These are phyloP conservation scores for Gadus macrocephalus DNA, from an alignment of 2,113 vertebrate genomes.

Conservation along the genomic window DNA sequence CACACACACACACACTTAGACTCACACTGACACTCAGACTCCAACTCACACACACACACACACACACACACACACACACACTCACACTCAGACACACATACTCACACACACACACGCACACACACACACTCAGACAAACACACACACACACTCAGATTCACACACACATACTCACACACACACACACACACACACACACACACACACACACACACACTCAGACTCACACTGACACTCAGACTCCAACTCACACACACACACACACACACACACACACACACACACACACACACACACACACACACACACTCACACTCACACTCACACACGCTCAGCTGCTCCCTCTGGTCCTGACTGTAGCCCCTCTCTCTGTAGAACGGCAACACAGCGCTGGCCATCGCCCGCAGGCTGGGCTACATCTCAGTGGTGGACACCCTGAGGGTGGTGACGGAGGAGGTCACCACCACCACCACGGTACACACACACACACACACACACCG, in stretches of 20 bases:
- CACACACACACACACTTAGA: background rate
- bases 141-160: no score
- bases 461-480: constrained; percentile 90
- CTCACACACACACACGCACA: no score
- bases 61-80: no score
- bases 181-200: no score
- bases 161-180: no score
- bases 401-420: constrained; percentile 93
- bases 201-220: no score
- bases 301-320: background rate
- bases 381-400: constrained; percentile 91
- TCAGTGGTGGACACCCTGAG: constrained; percentile 97
- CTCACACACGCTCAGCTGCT: background rate
- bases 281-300: background rate
- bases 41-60: background rate
- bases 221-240: no score
- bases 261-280: background rate
- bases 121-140: no score
- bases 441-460: constrained; percentile 94
- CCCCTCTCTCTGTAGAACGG: constrained; percentile 80
- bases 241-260: no score
- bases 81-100: background rate
- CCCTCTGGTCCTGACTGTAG: background rate
- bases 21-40: background rate
- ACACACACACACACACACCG: no score